Evolutionary conservation across 2,113 vertebrate species (phyloP).

Genomic region (Carassius gibelio): DNA sequence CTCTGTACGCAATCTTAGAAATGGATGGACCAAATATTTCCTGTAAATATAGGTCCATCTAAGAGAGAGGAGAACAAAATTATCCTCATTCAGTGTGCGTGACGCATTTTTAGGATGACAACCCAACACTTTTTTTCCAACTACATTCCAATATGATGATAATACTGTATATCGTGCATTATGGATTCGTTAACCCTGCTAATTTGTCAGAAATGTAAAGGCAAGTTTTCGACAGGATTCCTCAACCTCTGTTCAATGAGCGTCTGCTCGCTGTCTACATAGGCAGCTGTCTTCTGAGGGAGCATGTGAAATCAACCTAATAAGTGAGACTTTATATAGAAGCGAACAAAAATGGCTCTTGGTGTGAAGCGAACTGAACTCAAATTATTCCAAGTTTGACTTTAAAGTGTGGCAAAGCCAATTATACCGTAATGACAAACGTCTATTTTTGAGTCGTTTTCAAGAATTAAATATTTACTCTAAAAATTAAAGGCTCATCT

Average conservation of each 20-base stretch:
- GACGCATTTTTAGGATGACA: no score
- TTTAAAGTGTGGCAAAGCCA: neutral
- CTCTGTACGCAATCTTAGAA: no score
- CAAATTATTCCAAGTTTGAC: neutral
- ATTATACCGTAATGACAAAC: neutral
- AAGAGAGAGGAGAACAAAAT: no score
- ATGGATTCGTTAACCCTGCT: slow-evolving; percentile 24
- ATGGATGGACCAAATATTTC: no score
- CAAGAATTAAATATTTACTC: no score
- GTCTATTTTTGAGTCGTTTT: neutral
- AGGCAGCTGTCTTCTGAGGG: slow-evolving; percentile 1
- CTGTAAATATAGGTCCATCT: no score
- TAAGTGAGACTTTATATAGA: neutral
- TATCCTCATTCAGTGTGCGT: no score
- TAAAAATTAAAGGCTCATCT: no score
- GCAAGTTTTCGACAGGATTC: neutral
- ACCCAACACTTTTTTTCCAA: no score
- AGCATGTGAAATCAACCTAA: neutral
- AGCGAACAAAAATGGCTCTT: neutral
- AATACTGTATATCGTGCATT: no score
- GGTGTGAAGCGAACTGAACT: neutral
- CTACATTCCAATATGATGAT: no score
- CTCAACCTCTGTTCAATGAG: neutral
- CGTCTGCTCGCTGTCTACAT: neutral
- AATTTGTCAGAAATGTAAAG: slow-evolving; percentile 42